phyloP scores from a whole-genome alignment of 2,797 vertebrate species.

The Anableps anableps region DNA sequence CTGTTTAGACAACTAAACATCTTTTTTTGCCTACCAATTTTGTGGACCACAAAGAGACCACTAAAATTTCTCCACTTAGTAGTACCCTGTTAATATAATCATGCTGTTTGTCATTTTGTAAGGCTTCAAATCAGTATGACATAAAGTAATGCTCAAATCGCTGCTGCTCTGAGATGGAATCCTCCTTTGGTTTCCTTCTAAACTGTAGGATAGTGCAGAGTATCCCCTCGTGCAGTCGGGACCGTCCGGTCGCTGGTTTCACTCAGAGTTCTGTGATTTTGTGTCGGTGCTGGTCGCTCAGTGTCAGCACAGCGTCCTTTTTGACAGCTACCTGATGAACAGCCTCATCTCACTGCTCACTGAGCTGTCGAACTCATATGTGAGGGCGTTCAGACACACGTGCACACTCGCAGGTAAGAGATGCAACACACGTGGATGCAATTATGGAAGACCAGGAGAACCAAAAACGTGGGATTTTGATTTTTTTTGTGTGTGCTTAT shows the following conservation, averaged over 20 bases:
- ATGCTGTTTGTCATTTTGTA: not conserved
- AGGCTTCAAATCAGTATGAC: not conserved
- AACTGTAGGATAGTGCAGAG: constrained; percentile 83
- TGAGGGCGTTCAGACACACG: constrained; percentile 92
- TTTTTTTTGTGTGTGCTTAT: not conserved
- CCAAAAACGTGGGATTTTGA: not conserved
- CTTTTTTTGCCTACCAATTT: too few relatives aligned
- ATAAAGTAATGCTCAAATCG: not conserved
- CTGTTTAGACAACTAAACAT: too few relatives aligned
- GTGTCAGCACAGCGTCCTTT: constrained; percentile 88
- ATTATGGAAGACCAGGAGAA: not conserved
- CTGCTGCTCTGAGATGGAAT: not conserved
- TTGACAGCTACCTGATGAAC: constrained; percentile 90
- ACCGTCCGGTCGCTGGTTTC: constrained; percentile 89
- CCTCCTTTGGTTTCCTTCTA: not conserved
- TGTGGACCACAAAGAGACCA: too few relatives aligned
- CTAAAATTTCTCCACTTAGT: too few relatives aligned
- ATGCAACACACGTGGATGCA: not conserved
- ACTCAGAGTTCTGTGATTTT: constrained; percentile 91
- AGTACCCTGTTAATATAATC: not conserved
- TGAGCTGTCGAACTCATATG: constrained; percentile 86
- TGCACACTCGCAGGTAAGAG: constrained; percentile 90
- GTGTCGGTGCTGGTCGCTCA: constrained; percentile 87
- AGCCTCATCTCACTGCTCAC: constrained; percentile 88
- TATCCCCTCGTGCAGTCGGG: constrained; percentile 89